These are phyloP conservation scores for Protaetia brevitarsis DNA, from an alignment of 1,140 invertebrate genomes.

Conservation along the genomic window DNA sequence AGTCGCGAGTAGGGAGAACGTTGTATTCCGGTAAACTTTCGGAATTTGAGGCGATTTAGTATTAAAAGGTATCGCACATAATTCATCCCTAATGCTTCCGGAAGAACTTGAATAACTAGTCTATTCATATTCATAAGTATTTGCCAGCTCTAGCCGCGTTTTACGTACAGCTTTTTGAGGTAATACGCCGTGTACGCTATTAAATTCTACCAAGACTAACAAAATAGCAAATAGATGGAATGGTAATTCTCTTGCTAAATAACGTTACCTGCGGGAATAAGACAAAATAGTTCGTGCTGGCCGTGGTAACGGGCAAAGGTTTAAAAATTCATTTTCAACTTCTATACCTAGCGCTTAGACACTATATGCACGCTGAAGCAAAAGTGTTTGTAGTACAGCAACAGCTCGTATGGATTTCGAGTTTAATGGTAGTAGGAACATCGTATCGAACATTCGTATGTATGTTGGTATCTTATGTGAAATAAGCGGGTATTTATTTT, in stretches of 20 bases:
- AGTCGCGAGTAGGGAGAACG: neutral
- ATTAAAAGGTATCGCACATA: slow-evolving; percentile 12
- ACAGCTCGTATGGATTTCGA: neutral
- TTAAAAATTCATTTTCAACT: neutral
- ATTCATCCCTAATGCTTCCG: slow-evolving; percentile 12
- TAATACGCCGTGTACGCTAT: neutral
- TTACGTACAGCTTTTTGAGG: neutral
- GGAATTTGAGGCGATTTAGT: neutral
- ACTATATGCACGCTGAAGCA: no score
- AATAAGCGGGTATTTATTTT: neutral
- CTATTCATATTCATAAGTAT: slow-evolving; percentile 4
- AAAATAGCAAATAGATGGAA: neutral
- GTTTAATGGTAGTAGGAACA: neutral
- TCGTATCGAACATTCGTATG: neutral
- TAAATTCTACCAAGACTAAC: neutral
- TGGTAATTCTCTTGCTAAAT: no score
- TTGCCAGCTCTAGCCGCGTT: neutral
- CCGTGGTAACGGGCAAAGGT: neutral
- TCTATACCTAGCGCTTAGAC: neutral
- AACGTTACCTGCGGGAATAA: neutral
- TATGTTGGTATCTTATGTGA: no score
- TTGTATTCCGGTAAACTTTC: slow-evolving; percentile 9
- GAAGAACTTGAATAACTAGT: neutral
- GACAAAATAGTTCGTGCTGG: neutral
- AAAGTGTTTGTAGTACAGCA: neutral